These are phyloP conservation scores for Sciaenops ocellatus DNA, from an alignment of 2,797 vertebrate genomes.

Conservation along the genomic window DNA sequence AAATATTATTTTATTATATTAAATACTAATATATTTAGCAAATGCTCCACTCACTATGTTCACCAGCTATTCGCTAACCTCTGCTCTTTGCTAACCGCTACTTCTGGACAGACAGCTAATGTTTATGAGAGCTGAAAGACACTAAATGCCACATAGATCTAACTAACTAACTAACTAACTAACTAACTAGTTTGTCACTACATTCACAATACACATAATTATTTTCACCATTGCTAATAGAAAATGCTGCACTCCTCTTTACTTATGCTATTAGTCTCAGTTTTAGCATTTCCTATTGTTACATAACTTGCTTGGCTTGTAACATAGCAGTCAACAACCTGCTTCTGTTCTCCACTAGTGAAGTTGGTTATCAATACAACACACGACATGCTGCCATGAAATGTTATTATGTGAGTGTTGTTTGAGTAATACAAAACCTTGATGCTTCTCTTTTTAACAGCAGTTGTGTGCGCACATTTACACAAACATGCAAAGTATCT, in stretches of 20 bases:
- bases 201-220: neutral
- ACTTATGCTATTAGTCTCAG: neutral
- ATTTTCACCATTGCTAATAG: neutral
- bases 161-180: neutral
- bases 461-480: too few relatives aligned
- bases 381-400: too few relatives aligned
- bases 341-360: too few relatives aligned
- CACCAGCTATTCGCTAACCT: neutral
- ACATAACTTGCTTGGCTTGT: neutral
- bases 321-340: too few relatives aligned
- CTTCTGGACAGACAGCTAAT: neutral
- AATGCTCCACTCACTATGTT: neutral
- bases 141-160: neutral
- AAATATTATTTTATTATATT: too few relatives aligned
- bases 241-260: too few relatives aligned
- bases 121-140: neutral
- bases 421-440: too few relatives aligned
- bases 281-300: neutral
- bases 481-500: too few relatives aligned
- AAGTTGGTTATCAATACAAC: too few relatives aligned
- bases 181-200: neutral
- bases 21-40: neutral
- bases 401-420: too few relatives aligned
- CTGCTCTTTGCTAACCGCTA: neutral
- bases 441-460: too few relatives aligned